A percentile compares a stretch with the other conserved stretches of the same genome.
phyloP scores from a whole-genome alignment of 2,797 vertebrate species.

The Pagetopsis macropterus region DNA sequence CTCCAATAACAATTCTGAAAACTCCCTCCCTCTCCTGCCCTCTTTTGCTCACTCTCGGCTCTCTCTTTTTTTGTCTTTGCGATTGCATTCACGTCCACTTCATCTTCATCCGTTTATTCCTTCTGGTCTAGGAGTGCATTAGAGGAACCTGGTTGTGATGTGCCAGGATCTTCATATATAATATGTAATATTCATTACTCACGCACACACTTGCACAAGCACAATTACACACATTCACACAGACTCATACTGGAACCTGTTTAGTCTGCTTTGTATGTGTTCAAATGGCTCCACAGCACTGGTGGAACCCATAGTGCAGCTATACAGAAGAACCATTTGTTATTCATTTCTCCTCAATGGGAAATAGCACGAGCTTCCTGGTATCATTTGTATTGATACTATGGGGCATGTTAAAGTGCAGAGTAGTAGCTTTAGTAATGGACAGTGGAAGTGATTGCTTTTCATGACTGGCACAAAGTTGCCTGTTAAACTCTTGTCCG shows the following conservation, averaged over 20 bases:
- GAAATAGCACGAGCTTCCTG: slow-evolving; percentile 59
- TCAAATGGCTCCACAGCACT: slow-evolving; percentile 59
- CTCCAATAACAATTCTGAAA: slow-evolving; percentile 84
- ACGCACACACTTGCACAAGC: slow-evolving; percentile 39
- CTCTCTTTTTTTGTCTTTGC: slow-evolving; percentile 33
- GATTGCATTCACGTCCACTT: slow-evolving; percentile 61
- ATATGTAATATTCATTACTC: slow-evolving; percentile 66
- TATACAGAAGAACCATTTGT: slow-evolving; percentile 61
- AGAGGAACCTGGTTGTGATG: slow-evolving; percentile 66
- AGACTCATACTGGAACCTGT: slow-evolving; percentile 40
- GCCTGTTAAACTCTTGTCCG: slow-evolving; percentile 28
- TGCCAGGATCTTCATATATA: slow-evolving; percentile 68
- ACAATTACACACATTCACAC: slow-evolving; percentile 13
- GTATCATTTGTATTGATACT: slow-evolving; percentile 63
- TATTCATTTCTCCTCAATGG: slow-evolving; percentile 65
- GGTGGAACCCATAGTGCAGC: slow-evolving; percentile 35
- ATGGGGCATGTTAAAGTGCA: slow-evolving; percentile 57
- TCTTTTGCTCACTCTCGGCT: slow-evolving; percentile 53
- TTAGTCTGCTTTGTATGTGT: slow-evolving; percentile 53
- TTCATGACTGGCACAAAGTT: slow-evolving; percentile 41
- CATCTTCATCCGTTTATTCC: slow-evolving; percentile 79
- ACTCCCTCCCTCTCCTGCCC: slow-evolving; percentile 57
- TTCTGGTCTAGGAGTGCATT: slow-evolving; percentile 72
- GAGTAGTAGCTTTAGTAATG: slow-evolving; percentile 69
- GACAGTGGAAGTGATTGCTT: slow-evolving; percentile 68